Conservation (phyloP, 1,140 invertebrate genomes). For the Cecropterus lyciades region DNA sequence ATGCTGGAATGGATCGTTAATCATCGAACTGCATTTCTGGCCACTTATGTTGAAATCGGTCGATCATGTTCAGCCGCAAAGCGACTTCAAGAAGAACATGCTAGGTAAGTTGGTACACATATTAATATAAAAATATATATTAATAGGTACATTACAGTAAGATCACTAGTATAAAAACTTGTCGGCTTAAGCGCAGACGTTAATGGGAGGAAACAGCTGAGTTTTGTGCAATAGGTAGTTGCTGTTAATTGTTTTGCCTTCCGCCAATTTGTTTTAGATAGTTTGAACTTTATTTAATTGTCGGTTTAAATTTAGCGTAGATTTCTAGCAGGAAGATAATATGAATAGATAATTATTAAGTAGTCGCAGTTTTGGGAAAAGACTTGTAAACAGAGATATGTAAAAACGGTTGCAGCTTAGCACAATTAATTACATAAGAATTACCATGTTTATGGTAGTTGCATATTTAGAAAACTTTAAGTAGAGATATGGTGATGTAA, state of each 20-base stretch:
- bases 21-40: slow-evolving; percentile 96
- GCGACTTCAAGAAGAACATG: slow-evolving; percentile 97
- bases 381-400: no score
- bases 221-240: neutral
- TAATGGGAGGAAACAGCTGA: slow-evolving; percentile 11
- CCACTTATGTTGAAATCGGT: slow-evolving; percentile 98
- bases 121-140: neutral
- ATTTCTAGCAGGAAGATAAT: slow-evolving; percentile 4
- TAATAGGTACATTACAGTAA: neutral
- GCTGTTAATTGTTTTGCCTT: slow-evolving; percentile 14
- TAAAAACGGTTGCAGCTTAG: no score
- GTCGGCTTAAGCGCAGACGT: neutral
- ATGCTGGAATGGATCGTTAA: slow-evolving; percentile 99
- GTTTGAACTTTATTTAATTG: neutral
- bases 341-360: no score
- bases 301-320: neutral
- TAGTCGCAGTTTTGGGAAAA: no score
- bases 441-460: no score
- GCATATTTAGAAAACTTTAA: no score
- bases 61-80: slow-evolving; percentile 96
- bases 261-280: slow-evolving; percentile 6
- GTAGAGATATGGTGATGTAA: no score
- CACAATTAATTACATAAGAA: no score
- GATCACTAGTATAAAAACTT: neutral
- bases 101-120: slow-evolving; percentile 79